Evolutionary conservation across 2,797 vertebrate species (phyloP), one percentile per base, ranked within the genome.

Genomic region (Crocodylus rhombifer): DNA sequence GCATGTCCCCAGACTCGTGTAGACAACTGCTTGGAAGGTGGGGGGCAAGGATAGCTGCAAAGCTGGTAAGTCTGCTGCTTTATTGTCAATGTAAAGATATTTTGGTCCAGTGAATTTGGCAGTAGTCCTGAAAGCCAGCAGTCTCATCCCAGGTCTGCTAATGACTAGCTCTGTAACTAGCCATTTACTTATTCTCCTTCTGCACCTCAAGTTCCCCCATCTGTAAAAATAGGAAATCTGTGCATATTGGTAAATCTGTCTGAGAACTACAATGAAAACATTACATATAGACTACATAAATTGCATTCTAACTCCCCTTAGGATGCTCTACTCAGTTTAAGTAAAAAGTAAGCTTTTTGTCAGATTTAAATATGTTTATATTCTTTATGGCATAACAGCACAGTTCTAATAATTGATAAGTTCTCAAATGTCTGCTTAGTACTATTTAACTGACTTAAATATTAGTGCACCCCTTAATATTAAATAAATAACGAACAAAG

Each of bases 121-220:
- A 5, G 18, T 30, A 30, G 30, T 30, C 5, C 1, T 1, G 4
- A 33, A 73, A 33, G 21, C n/a, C 63, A 14, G 2, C 0, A 0
- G 4, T 89, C 28, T 13, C 26, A 51, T 85, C 63, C 23, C 42
- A 80, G 61, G 62, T 26, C 5, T 0, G 0, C 73, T 51, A 74
- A 23, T 16, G 81, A 71, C 80, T 91, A 56, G 14, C 85, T 65
- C 15, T 0, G 1, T 30, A 23, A 69, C 61, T 4, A 79, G 76
- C 73, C 28, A 17, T 65, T 26, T 0, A 0, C 58, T 89, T 30
- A 76, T 74, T 76, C 82, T 10, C 14, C 25, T 64, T 28, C 86
- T 86, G 64, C 57, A 86, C 58, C 1, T 63, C 61, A 82, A 67
- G 57, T 67, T 88, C 90, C 63, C 65, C 58, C 18, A 10, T 75